Evolutionary conservation across 2,888 invertebrate genomes (phyloP).

Genomic region (Epirrhoe alternata): DNA sequence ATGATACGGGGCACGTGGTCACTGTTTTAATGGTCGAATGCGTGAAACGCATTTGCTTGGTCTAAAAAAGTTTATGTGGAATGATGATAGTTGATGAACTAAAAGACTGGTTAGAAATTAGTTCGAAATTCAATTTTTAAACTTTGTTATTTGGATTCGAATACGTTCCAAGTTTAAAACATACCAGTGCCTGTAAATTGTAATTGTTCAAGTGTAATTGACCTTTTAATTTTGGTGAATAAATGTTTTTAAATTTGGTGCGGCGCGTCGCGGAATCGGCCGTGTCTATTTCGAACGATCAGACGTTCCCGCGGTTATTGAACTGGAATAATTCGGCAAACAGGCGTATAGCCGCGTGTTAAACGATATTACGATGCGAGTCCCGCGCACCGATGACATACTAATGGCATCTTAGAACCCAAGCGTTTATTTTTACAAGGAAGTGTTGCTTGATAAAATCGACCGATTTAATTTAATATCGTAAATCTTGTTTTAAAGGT

Average conservation of each 20-base stretch:
- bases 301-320: constrained; percentile 81
- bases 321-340: constrained; percentile 85
- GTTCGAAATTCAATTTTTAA: neutral
- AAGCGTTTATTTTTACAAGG: constrained; percentile 29
- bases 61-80: neutral
- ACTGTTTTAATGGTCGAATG: neutral
- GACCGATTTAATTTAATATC: neutral
- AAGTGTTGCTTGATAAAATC: constrained; percentile 5
- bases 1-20: constrained; percentile 50
- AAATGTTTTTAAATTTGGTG: constrained; percentile 47
- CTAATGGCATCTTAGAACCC: constrained; percentile 44
- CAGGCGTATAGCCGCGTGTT: constrained; percentile 79
- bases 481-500: constrained; percentile 44
- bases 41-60: neutral
- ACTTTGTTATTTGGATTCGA: neutral
- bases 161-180: neutral
- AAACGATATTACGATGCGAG: constrained; percentile 63
- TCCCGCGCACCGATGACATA: constrained; percentile 41
- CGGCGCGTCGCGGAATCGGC: constrained; percentile 56
- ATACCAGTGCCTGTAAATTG: constrained; percentile 9
- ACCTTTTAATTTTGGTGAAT: constrained; percentile 35
- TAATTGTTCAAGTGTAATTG: constrained; percentile 21
- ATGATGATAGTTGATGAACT: neutral
- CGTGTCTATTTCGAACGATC: constrained; percentile 82
- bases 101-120: too few relatives aligned